Percentiles rank a stretch among this genome's conserved stretches.
Conservation (phyloP, 1,140 invertebrate species). For the Delia radicum region DNA sequence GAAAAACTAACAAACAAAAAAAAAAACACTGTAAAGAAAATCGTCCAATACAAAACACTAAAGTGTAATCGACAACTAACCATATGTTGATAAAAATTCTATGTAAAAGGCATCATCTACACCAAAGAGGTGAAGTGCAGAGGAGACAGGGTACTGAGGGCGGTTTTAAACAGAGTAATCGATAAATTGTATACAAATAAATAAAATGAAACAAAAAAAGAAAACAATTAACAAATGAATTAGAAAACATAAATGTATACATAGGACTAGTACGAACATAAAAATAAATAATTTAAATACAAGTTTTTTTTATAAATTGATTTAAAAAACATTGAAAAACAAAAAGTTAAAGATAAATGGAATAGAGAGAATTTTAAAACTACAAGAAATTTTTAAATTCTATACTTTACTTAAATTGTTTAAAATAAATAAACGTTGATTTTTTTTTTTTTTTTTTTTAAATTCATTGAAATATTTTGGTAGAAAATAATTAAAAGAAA, state of each 20-base stretch:
- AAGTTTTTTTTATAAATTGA: not conserved
- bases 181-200: not conserved
- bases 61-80: not conserved
- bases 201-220: not conserved
- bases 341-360: not conserved
- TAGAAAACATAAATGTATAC: not conserved
- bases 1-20: not conserved
- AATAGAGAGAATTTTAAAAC: not conserved
- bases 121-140: not conserved
- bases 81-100: not conserved
- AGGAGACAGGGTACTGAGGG: not conserved
- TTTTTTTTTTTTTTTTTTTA: no score
- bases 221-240: not conserved
- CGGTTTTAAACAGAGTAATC: not conserved
- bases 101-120: not conserved
- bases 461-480: no score
- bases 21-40: not conserved
- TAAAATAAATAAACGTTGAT: no score
- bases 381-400: no score
- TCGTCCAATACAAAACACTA: not conserved
- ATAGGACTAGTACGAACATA: not conserved
- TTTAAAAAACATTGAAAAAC: not conserved
- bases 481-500: no score
- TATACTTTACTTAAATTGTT: no score
- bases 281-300: not conserved